These are phyloP conservation scores for Euproctis similis DNA, from an alignment of 2,888 invertebrate genomes.

Conservation along the genomic window DNA sequence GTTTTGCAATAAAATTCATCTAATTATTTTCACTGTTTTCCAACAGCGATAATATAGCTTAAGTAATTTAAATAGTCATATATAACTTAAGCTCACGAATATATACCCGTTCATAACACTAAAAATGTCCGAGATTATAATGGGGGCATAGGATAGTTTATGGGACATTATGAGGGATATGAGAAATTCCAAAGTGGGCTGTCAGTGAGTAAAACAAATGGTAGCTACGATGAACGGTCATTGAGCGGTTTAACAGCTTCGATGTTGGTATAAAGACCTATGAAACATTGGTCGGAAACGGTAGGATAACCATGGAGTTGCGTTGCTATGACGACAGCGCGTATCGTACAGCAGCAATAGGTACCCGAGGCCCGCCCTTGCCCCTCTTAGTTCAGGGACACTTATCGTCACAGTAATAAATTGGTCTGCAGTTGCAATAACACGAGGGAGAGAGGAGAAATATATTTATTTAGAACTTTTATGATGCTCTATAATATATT, in stretches of 20 bases:
- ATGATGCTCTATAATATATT: conserved; percentile 6
- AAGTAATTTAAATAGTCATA: no score
- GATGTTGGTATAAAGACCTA: conserved; percentile 72
- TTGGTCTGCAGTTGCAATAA: conserved; percentile 68
- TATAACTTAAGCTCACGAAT: no score
- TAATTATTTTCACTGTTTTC: no score
- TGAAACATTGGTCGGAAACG: conserved; percentile 59
- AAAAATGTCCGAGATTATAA: background rate
- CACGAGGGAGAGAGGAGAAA: conserved; percentile 56
- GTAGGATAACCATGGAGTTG: conserved; percentile 36
- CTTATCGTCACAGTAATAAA: conserved; percentile 72
- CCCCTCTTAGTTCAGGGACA: conserved; percentile 64
- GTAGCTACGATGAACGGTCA: conserved; percentile 38
- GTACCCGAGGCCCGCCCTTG: conserved; percentile 44
- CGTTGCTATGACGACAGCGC: conserved; percentile 50
- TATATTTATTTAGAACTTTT: conserved; percentile 35
- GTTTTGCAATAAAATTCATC: no score
- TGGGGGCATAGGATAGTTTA: background rate
- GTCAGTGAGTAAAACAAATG: conserved; percentile 42
- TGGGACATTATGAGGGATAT: conserved; percentile 10
- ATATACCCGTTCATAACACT: no score
- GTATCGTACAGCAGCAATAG: conserved; percentile 10
- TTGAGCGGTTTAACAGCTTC: conserved; percentile 58
- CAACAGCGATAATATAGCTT: no score
- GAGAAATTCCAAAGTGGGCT: conserved; percentile 29